Conservation (phyloP, 2,797 vertebrate species). For the Channa striata region DNA sequence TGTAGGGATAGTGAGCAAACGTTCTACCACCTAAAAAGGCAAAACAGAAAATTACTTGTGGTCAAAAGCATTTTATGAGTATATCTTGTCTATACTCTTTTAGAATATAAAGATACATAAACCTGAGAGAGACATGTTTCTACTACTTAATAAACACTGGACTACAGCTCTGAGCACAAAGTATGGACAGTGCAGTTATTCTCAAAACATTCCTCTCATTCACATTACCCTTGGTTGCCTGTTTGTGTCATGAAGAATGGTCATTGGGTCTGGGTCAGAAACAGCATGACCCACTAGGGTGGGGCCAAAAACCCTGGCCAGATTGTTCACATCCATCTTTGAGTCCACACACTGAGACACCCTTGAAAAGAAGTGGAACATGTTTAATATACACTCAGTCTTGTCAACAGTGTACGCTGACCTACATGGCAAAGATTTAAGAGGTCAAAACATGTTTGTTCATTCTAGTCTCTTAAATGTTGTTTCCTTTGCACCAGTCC, state of each 20-base stretch:
- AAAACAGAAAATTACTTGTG: not conserved
- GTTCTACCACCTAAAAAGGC: slow-evolving; percentile 77
- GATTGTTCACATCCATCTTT: slow-evolving; percentile 91
- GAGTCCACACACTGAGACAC: slow-evolving; percentile 89
- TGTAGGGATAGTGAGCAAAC: slow-evolving; percentile 87
- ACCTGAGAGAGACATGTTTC: not conserved
- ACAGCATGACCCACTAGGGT: slow-evolving; percentile 92
- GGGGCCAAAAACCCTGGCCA: slow-evolving; percentile 93
- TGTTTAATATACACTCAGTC: not conserved
- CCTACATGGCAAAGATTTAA: no score
- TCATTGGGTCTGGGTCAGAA: slow-evolving; percentile 91
- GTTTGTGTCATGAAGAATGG: slow-evolving; percentile 90
- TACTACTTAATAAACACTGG: slow-evolving; percentile 1
- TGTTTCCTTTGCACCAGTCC: not conserved
- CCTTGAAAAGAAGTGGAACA: slow-evolving; percentile 68
- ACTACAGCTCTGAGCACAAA: not conserved
- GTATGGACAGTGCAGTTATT: not conserved
- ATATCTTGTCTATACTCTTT: no score
- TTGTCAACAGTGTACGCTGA: not conserved
- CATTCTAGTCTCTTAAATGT: no score
- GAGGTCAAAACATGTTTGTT: not conserved
- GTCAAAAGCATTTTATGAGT: not conserved
- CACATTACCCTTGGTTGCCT: slow-evolving; percentile 90
- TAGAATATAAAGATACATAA: no score
- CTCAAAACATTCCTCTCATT: not conserved